Evolutionary conservation across 2,113 vertebrate species (phyloP).

Genomic region (Uropsilus gracilis): DNA sequence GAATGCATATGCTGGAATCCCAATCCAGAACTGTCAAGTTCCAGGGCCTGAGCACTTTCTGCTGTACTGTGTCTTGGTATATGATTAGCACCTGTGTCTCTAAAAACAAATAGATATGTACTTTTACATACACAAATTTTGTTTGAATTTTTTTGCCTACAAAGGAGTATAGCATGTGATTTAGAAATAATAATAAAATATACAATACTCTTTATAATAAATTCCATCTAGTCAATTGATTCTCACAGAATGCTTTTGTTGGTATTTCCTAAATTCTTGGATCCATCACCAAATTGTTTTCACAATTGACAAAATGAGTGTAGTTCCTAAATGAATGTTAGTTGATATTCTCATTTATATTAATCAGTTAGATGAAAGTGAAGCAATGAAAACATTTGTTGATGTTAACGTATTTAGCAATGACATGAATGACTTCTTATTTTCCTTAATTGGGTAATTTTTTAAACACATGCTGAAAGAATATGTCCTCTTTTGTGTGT

Average conservation of each 20-base stretch:
- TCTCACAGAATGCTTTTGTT: background rate
- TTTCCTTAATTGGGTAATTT: background rate
- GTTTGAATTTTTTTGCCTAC: background rate
- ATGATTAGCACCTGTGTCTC: background rate
- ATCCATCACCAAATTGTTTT: background rate
- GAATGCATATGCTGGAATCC: background rate
- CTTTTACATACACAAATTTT: background rate
- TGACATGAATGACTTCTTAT: background rate
- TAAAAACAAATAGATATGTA: background rate
- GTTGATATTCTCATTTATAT: background rate
- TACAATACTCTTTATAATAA: background rate
- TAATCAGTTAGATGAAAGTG: background rate
- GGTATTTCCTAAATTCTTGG: background rate
- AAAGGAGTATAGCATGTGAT: background rate
- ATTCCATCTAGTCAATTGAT: background rate
- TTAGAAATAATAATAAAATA: constrained; percentile 13
- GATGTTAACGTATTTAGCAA: background rate
- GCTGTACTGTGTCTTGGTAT: background rate
- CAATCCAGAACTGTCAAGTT: background rate
- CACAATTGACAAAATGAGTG: background rate
- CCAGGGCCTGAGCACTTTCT: background rate
- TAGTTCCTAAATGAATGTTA: background rate
- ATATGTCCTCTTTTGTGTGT: background rate
- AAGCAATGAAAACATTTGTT: background rate
- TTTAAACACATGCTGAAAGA: background rate